Percentiles rank a stretch among this genome's conserved stretches.
These are phyloP conservation scores for Drosophila sechellia DNA, from an alignment of 1,140 invertebrate genomes.

Conservation along the genomic window DNA sequence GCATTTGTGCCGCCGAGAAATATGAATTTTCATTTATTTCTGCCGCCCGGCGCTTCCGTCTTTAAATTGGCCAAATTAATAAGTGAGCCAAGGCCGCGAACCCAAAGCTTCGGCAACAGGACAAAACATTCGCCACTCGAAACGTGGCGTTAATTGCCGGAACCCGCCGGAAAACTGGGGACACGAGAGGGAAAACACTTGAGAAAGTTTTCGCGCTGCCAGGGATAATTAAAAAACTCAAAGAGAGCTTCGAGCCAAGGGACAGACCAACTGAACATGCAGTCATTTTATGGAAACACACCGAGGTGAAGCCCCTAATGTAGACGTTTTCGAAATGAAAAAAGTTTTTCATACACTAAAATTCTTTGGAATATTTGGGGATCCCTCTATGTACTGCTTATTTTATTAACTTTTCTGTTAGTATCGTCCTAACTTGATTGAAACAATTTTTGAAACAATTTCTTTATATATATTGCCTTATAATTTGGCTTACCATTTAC, in stretches of 20 bases:
- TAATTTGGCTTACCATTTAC: not conserved
- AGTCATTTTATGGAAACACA: not conserved
- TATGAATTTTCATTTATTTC: conserved; percentile 74
- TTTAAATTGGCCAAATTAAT: conserved; percentile 74
- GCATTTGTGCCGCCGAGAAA: conserved; percentile 16
- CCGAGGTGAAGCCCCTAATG: not conserved
- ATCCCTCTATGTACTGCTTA: no score
- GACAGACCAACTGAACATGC: conserved; percentile 10
- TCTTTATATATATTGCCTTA: no score
- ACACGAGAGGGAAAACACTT: conserved; percentile 49
- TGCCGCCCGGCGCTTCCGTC: conserved; percentile 63
- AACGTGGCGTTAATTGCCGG: conserved; percentile 70
- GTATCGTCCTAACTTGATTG: no score
- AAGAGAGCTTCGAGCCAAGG: not conserved
- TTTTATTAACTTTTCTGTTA: no score
- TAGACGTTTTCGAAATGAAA: no score
- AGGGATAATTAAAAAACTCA: conserved; percentile 60
- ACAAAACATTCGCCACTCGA: conserved; percentile 46
- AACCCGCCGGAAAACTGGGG: conserved; percentile 47
- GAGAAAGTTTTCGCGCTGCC: conserved; percentile 58
- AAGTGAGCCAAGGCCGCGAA: conserved; percentile 48
- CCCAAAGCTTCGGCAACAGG: conserved; percentile 30
- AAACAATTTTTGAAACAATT: no score
- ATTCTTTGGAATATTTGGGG: no score
- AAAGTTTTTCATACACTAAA: no score